phyloP scores from a whole-genome alignment of 2,888 invertebrate species.

The Dryocosmus kuriphilus region DNA sequence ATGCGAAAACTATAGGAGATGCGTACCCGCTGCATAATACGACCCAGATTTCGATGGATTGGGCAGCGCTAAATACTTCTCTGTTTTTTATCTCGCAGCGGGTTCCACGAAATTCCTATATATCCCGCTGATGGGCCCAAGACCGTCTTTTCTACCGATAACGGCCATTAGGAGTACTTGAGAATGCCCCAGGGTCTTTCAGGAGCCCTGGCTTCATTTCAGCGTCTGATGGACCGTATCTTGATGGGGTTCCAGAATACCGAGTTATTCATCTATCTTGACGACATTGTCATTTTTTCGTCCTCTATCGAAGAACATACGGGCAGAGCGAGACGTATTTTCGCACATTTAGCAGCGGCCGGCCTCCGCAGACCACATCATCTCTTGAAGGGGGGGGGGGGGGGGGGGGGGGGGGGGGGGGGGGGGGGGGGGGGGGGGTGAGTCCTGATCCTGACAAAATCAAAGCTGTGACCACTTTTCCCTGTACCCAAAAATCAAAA shows the following conservation, averaged over 20 bases:
- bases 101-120: constrained; percentile 64
- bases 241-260: neutral
- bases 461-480: constrained; percentile 2
- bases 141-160: constrained; percentile 50
- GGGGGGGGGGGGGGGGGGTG: neutral
- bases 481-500: constrained; percentile 5
- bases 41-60: constrained; percentile 48
- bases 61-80: constrained; percentile 47
- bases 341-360: neutral
- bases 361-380: too few relatives aligned
- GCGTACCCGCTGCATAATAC: constrained; percentile 49
- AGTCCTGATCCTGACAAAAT: constrained; percentile 19
- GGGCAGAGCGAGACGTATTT: neutral
- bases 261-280: constrained; percentile 17
- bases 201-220: constrained; percentile 61
- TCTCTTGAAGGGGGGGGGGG: too few relatives aligned
- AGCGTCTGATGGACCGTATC: constrained; percentile 21
- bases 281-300: constrained; percentile 21
- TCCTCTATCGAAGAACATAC: neutral
- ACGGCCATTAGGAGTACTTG: constrained; percentile 59
- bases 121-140: constrained; percentile 51
- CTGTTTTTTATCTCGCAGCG: constrained; percentile 50
- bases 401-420: too few relatives aligned
- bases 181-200: constrained; percentile 56
- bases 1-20: too few relatives aligned